Evolutionary conservation across 2,113 vertebrate genomes (phyloP), one percentile per base, ranked within the genome.

Genomic region (Lamprotornis superbus): DNA sequence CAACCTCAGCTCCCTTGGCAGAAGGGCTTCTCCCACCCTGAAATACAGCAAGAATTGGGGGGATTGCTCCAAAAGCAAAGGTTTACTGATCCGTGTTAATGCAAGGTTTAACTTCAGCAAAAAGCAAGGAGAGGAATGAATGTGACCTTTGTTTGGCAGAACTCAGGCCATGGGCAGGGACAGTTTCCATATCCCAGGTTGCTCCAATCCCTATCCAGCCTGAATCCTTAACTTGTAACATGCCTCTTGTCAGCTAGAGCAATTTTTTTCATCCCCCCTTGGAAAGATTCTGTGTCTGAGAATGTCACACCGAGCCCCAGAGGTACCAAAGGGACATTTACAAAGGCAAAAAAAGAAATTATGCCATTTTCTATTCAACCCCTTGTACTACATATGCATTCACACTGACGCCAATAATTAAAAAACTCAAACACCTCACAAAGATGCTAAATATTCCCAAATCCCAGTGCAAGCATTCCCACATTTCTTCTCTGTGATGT

Each of bases 341-440:
- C 4, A 70, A 70, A 39, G 6, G 11, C 1, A 57, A 46, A 57
- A 52, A 76, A 57, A 31, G 1, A 30, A 79, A 5, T 1, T 0
- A 3, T 31, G 9, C 9, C 12, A 6, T 53, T 71, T 42, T 49
- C 57, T 83, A 12, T 35, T 3, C 42, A 65, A 8, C 5, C 10
- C 16, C 11, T 81, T 67, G n/a, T 8, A 21, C 31, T 74, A 52
- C 11, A 12, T 1, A 9, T 3, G 10, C 2, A 27, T 61, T 55
- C 39, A 20, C 39, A 14, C 3, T 16, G 16, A 76, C 14, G 5
- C 5, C 11, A 23, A 15, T 15, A 33, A 50, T 14, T 19, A 67
- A 78, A 11, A 30, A 16, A 3, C 4, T 2, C 0, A 0, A 70
- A 27, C 1, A 5, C 24, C 16, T 57, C 24, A 56, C 11, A 20